These are phyloP conservation scores for Grammomys dolichurus DNA, from an alignment of 2,113 vertebrate genomes.

Conservation along the genomic window DNA sequence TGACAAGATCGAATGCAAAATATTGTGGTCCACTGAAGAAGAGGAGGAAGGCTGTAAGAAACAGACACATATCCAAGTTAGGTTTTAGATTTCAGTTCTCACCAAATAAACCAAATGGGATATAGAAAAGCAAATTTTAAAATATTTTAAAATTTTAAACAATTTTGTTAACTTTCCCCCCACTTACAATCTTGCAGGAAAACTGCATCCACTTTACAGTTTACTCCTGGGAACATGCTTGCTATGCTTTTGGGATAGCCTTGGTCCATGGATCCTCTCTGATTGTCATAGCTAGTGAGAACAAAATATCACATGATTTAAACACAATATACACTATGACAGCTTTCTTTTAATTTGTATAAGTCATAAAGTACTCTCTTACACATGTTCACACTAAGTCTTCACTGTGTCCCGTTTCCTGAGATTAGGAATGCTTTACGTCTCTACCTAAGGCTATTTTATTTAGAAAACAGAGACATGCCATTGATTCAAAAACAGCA, in stretches of 20 bases:
- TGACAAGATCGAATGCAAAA: constrained; percentile 85
- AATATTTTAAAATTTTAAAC: background rate
- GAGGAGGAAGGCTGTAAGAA: constrained; percentile 43
- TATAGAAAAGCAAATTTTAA: background rate
- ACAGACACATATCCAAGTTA: constrained; percentile 40
- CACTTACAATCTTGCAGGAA: constrained; percentile 88
- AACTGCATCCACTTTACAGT: constrained; percentile 88
- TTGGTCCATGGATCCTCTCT: constrained; percentile 87
- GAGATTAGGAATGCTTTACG: background rate
- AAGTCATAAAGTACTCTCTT: background rate
- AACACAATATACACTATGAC: background rate
- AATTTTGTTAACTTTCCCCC: background rate
- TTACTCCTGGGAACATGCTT: constrained; percentile 85
- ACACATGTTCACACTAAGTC: background rate
- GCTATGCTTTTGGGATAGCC: constrained; percentile 88
- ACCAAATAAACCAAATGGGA: background rate
- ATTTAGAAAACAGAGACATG: background rate
- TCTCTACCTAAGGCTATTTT: background rate
- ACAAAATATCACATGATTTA: constrained; percentile 34
- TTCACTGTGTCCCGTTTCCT: background rate
- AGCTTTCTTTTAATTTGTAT: background rate
- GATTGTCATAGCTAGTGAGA: constrained; percentile 90
- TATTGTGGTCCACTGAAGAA: constrained; percentile 83
- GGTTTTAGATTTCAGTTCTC: background rate
- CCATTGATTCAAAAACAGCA: background rate